Conservation (phyloP, 2,113 vertebrate genomes). For the Zosterops borbonicus region DNA sequence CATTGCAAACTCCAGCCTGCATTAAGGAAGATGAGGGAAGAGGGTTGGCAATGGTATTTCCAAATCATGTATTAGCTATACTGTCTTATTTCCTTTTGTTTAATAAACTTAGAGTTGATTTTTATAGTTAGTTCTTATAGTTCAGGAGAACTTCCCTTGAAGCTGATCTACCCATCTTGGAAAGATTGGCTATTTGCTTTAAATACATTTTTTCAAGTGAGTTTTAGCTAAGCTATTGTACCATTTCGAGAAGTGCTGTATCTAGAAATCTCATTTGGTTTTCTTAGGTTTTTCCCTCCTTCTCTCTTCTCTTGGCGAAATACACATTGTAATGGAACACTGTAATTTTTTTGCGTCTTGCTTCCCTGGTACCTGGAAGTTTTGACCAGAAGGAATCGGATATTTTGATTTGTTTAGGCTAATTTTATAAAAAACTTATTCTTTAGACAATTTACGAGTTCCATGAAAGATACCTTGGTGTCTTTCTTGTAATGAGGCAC, state of each 20-base stretch:
- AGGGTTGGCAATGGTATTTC: neutral
- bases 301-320: neutral
- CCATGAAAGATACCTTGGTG: rapidly evolving
- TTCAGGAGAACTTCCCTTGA: neutral
- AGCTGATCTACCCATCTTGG: neutral
- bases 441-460: neutral
- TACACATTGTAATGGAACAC: neutral
- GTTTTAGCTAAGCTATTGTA: neutral
- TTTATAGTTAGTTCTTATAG: neutral
- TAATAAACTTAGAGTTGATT: neutral
- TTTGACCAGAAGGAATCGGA: neutral
- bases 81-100: neutral
- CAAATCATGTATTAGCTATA: neutral
- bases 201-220: neutral
- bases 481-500: too few species aligned
- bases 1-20: neutral
- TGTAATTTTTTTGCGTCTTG: neutral
- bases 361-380: neutral
- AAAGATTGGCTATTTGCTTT: neutral
- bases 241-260: neutral
- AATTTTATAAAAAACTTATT: neutral
- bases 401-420: neutral
- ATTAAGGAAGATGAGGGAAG: neutral
- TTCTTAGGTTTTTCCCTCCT: neutral
- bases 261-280: neutral